Percentiles rank a stretch among this genome's conserved stretches.
Evolutionary conservation across 1,140 invertebrate genomes (phyloP).

Genomic region (Gryllus bimaculatus): DNA sequence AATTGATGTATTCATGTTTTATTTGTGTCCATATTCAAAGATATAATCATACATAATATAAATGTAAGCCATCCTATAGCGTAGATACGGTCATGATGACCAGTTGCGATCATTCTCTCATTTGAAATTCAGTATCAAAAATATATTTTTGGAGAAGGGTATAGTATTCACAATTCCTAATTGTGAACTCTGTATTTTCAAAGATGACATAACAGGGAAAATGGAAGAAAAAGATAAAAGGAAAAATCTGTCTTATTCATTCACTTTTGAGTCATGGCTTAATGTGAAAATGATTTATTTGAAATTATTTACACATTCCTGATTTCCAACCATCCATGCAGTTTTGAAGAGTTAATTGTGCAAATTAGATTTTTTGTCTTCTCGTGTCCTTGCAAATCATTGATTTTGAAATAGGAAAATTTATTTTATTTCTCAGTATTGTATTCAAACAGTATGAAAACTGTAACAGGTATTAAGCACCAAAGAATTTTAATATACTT

Average conservation of each 20-base stretch:
- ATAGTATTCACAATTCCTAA: not conserved
- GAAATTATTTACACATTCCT: not conserved
- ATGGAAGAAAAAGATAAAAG: not conserved
- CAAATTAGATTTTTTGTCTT: no score
- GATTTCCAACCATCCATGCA: no score
- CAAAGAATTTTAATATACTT: no score
- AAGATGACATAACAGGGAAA: not conserved
- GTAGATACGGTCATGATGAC: not conserved
- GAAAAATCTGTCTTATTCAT: not conserved
- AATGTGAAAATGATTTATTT: not conserved
- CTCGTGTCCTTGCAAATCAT: not conserved
- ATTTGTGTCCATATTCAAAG: not conserved
- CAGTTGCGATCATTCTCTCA: not conserved
- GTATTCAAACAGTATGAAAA: not conserved
- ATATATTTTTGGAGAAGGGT: conserved; percentile 5
- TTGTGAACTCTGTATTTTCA: not conserved
- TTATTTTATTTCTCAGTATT: not conserved
- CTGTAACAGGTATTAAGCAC: not conserved
- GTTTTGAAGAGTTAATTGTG: no score
- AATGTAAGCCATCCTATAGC: not conserved
- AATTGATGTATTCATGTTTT: not conserved
- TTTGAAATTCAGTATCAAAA: not conserved
- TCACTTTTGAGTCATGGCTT: not conserved
- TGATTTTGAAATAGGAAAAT: not conserved
- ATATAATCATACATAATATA: not conserved